phyloP scores from a whole-genome alignment of 2,113 vertebrate species.

The Copsychus sechellarum region DNA sequence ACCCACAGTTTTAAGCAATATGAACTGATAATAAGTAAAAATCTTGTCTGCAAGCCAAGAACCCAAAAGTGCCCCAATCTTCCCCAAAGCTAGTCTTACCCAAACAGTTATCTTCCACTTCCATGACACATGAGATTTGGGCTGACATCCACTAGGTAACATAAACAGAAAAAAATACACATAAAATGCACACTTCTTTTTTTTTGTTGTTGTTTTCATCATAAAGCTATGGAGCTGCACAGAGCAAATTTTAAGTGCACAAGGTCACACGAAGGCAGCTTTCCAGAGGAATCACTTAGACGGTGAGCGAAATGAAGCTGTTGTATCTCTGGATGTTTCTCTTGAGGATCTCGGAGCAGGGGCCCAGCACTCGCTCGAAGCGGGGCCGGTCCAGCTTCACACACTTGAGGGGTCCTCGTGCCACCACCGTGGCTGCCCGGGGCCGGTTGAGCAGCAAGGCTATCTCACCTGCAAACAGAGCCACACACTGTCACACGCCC shows the following conservation, averaged over 20 bases:
- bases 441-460: constrained; percentile 91
- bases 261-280: constrained; percentile 69
- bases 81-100: not conserved
- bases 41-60: not conserved
- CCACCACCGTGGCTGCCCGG: constrained; percentile 93
- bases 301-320: constrained; percentile 97
- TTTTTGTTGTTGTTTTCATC: constrained; percentile 12
- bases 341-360: constrained; percentile 96
- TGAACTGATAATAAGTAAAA: not conserved
- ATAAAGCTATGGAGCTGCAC: constrained; percentile 80
- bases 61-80: not conserved
- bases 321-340: constrained; percentile 98
- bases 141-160: constrained; percentile 55
- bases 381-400: constrained; percentile 96
- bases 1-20: not conserved
- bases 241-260: constrained; percentile 79
- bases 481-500: not conserved
- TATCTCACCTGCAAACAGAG: constrained; percentile 84
- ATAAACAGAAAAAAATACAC: constrained; percentile 66
- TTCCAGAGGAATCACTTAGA: constrained; percentile 75
- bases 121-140: not conserved
- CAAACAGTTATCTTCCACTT: not conserved
- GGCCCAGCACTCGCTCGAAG: constrained; percentile 94
- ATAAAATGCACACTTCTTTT: constrained; percentile 49
- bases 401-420: constrained; percentile 91